Evolutionary conservation across 1,140 invertebrate genomes (phyloP), one percentile per base, ranked within the genome.

Genomic region (Myzus persicae): DNA sequence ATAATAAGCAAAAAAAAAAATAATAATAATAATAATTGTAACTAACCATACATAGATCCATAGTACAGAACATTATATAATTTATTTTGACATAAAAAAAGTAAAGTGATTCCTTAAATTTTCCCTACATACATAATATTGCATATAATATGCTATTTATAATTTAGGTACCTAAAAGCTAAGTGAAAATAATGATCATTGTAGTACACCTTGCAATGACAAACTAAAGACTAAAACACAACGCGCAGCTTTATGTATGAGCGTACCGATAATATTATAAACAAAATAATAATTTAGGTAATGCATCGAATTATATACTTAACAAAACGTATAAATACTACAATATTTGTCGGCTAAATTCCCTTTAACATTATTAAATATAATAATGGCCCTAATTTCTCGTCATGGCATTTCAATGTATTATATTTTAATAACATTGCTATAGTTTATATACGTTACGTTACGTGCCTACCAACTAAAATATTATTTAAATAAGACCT

Each of bases 181-280:
- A n/a, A 14, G 59, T 76, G 59, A 76, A 76, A n/a, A 76, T 76
- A 38, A 82, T 82, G 20, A 82, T 38, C 82, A 40, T 40, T 40
- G 31, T 24, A 38, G 40, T 51, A 24, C 46, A 88, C 8, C 8
- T 44, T 85, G 14, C 40, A 20, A 48, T 22, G 87, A 31, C n/a
- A 88, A 88, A 88, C 51, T 89, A 40, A 89, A 40, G 11, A 54
- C 24, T 54, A 89, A 89, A 89, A 89, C 88, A 89, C 88, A 89
- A 89, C 88, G 88, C 88, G 88, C 88, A 89, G 88, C 88, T 89
- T 89, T 89, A 89, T 89, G 88, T 89, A 89, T 89, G 88, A 89
- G 88, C 88, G 20, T 89, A 89, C 36, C 48, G 24, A 51, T 51
- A 51, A 51, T 51, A 51, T 20, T 46, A 87, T 48, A n/a, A 26